Percentiles rank a stretch among this genome's conserved stretches.
Evolutionary conservation across 2,113 vertebrate species (phyloP).

Genomic region (Lutjanus erythropterus): DNA sequence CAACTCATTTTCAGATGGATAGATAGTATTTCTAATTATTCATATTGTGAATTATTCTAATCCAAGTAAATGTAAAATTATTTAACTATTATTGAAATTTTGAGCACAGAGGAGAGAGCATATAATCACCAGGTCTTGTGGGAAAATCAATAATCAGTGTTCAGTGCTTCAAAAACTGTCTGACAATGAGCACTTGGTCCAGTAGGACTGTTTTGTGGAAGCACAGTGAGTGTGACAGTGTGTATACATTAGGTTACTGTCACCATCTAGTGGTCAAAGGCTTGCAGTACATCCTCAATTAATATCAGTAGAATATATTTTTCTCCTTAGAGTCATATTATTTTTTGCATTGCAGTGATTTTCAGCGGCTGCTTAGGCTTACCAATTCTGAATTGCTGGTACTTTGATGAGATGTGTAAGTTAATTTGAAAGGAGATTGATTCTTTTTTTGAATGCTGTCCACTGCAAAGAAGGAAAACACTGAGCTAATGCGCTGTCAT

Average conservation of each 20-base stretch:
- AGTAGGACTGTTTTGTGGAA: background rate
- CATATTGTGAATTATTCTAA: too few species aligned
- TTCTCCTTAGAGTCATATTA: too few species aligned
- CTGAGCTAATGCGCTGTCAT: too few species aligned
- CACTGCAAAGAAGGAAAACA: background rate
- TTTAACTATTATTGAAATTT: background rate
- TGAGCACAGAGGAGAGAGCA: background rate
- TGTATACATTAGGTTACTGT: slow-evolving; percentile 33
- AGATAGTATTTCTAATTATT: background rate
- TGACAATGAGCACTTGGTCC: background rate
- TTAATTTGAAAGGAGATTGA: too few species aligned
- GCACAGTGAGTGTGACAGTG: background rate
- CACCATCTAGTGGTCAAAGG: slow-evolving; percentile 65
- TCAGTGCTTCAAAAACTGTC: background rate
- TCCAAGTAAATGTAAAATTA: background rate
- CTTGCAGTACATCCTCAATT: slow-evolving; percentile 19
- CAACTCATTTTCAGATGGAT: background rate
- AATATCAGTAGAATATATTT: background rate
- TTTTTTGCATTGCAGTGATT: background rate
- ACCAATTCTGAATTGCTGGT: too few species aligned
- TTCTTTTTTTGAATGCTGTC: background rate
- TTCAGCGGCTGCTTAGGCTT: background rate
- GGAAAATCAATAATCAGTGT: background rate
- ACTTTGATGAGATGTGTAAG: too few species aligned
- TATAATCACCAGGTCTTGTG: background rate